These are phyloP conservation scores for Sphaerophoria rueppellii DNA, from an alignment of 2,888 invertebrate species.

Conservation along the genomic window DNA sequence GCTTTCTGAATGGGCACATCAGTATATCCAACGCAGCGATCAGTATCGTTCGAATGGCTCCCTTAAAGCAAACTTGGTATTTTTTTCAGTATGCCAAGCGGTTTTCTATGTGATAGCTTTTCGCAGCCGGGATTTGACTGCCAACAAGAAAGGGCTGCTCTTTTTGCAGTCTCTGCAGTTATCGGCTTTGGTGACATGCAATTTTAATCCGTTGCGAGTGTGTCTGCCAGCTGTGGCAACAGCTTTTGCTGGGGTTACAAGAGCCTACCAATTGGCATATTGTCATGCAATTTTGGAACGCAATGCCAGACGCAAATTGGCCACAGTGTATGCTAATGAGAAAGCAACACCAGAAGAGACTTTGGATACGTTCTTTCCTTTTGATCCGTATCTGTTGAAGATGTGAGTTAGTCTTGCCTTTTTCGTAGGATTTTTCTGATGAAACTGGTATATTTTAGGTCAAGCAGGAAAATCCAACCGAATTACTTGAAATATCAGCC, in stretches of 20 bases:
- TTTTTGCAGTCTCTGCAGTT: conserved; percentile 92
- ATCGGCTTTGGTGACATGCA: conserved; percentile 91
- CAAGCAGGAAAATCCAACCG: conserved; percentile 81
- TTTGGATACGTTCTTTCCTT: conserved; percentile 92
- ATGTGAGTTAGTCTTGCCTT: conserved; percentile 76
- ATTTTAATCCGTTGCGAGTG: conserved; percentile 93
- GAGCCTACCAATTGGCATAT: conserved; percentile 94
- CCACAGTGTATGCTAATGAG: conserved; percentile 84
- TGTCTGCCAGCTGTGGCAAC: conserved; percentile 90
- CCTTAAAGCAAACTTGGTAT: conserved; percentile 90
- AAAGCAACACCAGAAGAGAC: conserved; percentile 82
- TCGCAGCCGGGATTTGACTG: conserved; percentile 91
- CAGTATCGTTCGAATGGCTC: conserved; percentile 82
- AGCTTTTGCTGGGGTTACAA: conserved; percentile 91
- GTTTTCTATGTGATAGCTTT: conserved; percentile 96
- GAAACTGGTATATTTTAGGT: conserved; percentile 76
- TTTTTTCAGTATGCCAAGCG: conserved; percentile 95
- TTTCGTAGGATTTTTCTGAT: background rate
- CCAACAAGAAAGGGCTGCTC: conserved; percentile 88
- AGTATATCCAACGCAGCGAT: conserved; percentile 85
- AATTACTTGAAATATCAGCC: conserved; percentile 83
- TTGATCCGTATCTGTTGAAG: conserved; percentile 92
- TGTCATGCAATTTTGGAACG: conserved; percentile 95
- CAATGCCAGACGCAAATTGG: conserved; percentile 87
- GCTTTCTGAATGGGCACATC: conserved; percentile 92